Evolutionary conservation across 1,140 invertebrate genomes (phyloP).

Genomic region (Centruroides vittatus): DNA sequence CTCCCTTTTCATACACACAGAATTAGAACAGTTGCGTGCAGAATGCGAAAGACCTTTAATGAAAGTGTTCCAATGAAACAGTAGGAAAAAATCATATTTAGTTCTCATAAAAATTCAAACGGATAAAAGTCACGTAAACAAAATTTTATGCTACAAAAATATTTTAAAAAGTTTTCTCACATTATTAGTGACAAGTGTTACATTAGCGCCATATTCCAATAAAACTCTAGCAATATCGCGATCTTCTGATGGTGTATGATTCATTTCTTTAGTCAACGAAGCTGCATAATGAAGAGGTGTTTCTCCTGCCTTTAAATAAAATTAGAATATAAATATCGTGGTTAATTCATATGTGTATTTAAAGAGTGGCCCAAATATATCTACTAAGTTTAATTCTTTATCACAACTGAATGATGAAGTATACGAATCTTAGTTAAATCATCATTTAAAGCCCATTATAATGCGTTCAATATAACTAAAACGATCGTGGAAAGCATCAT

Average conservation of each 20-base stretch:
- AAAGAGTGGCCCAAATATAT: neutral
- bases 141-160: neutral
- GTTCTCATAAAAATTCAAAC: neutral
- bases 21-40: neutral
- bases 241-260: constrained; percentile 55
- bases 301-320: constrained; percentile 60
- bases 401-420: neutral
- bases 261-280: constrained; percentile 31
- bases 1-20: neutral
- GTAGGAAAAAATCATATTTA: constrained; percentile 3
- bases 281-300: constrained; percentile 73
- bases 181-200: constrained; percentile 51
- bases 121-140: neutral
- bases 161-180: neutral
- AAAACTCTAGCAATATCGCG: constrained; percentile 75
- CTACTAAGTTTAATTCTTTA: neutral
- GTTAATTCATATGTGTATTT: neutral
- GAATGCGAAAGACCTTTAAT: neutral
- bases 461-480: too few species aligned
- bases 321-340: neutral
- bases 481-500: too few species aligned
- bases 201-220: constrained; percentile 76
- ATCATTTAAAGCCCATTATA: neutral
- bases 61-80: constrained; percentile 33
- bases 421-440: neutral